phyloP scores from a whole-genome alignment of 2,113 vertebrate genomes.

The Malurus alboscapulatus region DNA sequence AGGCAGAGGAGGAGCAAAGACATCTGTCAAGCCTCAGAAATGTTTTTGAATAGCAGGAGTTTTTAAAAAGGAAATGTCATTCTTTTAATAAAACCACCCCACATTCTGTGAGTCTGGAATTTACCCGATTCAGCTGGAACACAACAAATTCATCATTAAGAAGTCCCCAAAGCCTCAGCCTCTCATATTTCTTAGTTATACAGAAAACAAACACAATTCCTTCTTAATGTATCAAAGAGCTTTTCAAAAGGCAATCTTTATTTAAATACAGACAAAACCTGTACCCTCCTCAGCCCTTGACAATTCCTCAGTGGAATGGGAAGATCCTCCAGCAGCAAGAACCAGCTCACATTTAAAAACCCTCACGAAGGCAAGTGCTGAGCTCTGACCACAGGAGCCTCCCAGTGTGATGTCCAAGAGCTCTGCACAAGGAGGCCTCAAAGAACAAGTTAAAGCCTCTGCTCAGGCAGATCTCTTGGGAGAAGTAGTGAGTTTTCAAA shows the following conservation, averaged over 20 bases:
- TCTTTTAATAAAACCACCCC: neutral
- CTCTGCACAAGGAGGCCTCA: neutral
- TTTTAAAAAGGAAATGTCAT: neutral
- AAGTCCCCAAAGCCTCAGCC: neutral
- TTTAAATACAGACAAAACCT: slow-evolving; percentile 48
- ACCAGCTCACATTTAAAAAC: neutral
- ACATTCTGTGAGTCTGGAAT: fast-evolving
- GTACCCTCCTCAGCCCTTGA: slow-evolving; percentile 3
- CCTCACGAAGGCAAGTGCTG: neutral
- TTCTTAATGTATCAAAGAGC: slow-evolving; percentile 10
- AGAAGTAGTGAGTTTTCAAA: neutral
- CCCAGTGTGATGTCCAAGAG: neutral
- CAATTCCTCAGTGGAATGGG: neutral
- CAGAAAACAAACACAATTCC: neutral
- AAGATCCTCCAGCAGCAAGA: neutral
- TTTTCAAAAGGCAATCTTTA: slow-evolving; percentile 36
- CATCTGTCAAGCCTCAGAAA: neutral
- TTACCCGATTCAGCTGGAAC: neutral
- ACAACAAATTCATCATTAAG: neutral
- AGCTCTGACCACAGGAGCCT: neutral
- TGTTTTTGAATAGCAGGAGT: neutral
- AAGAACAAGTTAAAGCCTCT: neutral
- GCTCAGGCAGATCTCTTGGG: neutral
- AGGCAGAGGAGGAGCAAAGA: neutral
- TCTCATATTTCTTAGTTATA: neutral